Evolutionary conservation across 2,113 vertebrate genomes (phyloP), one percentile per base, ranked within the genome.

Genomic region (Brachyhypopomus occidentalis): DNA sequence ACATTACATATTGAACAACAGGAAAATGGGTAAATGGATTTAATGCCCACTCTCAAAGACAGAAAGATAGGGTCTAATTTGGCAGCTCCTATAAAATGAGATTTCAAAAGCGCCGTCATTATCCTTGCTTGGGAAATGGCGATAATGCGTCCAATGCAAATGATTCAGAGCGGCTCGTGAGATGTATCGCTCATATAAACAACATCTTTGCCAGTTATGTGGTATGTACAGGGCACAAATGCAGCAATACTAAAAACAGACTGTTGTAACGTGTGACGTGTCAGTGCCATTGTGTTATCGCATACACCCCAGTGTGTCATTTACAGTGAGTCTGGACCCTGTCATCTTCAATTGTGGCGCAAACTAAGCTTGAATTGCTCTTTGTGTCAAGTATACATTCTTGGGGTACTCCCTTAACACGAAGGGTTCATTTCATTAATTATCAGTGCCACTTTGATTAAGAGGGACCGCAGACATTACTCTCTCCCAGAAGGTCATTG

Each of bases 401-500:
- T 34, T 59, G 60, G 27, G 63, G 27, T n/a, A 62, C 63, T 72
- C 66, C 59, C 34, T n/a, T 56, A 23, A 73, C 60, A 66, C n/a
- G 48, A 8, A 64, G 55, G 62, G 71, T 58, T 75, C 8, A 66
- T 72, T 60, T 55, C 78, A 79, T 67, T 72, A 81, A 78, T 67
- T 27, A 79, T 84, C 75, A 75, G 63, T 73, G 70, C 74, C 59
- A 67, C 63, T 59, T 63, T 81, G 56, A 72, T 25, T 52, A 34
- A 71, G 58, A 64, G 30, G 59, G 58, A 63, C 78, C 36, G 11
- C 16, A 64, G 62, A 17, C 48, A 8, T 71, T 25, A 36, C 48
- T 78, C 17, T 30, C 41, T 34, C n/a, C n/a, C 4, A 2, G 25
- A 69, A 71, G 64, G 55, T 72, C 71, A 72, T 22, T n/a, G 20